phyloP scores from a whole-genome alignment of 2,888 invertebrate genomes.

The Troides aeacus region DNA sequence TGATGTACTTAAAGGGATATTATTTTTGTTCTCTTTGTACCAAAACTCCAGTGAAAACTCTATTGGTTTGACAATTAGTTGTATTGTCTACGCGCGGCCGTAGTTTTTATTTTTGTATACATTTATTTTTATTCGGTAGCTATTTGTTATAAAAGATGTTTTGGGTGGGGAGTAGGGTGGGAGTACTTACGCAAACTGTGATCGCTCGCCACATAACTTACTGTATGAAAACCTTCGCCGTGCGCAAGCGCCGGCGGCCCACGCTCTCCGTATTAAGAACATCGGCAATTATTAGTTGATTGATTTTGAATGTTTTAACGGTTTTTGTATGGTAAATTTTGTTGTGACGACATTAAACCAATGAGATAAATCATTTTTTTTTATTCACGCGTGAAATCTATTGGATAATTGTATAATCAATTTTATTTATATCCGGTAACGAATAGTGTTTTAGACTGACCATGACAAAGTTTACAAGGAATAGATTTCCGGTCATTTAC shows the following conservation, averaged over 20 bases:
- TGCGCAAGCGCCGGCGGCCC: background rate
- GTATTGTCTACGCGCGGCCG: slow-evolving; percentile 32
- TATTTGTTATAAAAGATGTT: slow-evolving; percentile 31
- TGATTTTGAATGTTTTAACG: slow-evolving; percentile 34
- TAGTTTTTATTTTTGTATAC: slow-evolving; percentile 39
- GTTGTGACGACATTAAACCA: slow-evolving; percentile 18
- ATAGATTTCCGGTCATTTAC: background rate
- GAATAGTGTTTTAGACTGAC: background rate
- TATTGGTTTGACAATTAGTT: slow-evolving; percentile 34
- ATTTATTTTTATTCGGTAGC: slow-evolving; percentile 37
- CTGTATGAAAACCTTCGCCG: slow-evolving; percentile 2
- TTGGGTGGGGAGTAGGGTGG: slow-evolving; percentile 10
- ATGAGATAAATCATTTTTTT: slow-evolving; percentile 11
- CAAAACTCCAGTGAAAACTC: slow-evolving; percentile 41
- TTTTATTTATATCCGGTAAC: slow-evolving; percentile 3
- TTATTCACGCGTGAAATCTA: background rate
- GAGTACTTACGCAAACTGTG: slow-evolving; percentile 26
- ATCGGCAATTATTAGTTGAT: background rate
- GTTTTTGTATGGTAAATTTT: slow-evolving; percentile 39
- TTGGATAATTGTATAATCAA: background rate
- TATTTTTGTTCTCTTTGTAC: slow-evolving; percentile 35
- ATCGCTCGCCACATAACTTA: slow-evolving; percentile 13
- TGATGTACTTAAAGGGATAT: slow-evolving; percentile 39
- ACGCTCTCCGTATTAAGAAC: background rate
- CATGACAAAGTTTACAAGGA: slow-evolving; percentile 11